Evolutionary conservation across 2,113 vertebrate genomes (phyloP).

Genomic region (Cariama cristata): DNA sequence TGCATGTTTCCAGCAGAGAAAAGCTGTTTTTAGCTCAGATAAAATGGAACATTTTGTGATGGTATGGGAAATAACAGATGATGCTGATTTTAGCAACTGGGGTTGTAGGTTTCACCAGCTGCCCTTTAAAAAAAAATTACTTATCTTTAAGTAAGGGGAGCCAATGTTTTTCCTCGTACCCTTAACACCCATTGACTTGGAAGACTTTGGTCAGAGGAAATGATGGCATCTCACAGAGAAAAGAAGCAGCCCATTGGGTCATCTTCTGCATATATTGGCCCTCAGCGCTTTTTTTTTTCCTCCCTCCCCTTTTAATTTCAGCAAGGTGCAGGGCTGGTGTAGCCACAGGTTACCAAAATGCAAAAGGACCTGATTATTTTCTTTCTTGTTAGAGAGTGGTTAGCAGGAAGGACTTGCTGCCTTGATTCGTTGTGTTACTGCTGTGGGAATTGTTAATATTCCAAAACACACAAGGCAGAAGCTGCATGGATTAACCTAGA

Average conservation of each 20-base stretch:
- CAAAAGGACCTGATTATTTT: background rate
- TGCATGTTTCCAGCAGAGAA: slow-evolving; percentile 74
- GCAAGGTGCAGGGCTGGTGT: background rate
- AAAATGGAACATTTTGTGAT: slow-evolving; percentile 61
- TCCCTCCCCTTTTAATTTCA: background rate
- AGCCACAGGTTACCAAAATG: background rate
- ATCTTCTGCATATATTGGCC: background rate
- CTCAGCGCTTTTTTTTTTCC: background rate
- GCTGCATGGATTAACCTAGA: background rate
- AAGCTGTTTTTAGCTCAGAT: slow-evolving; percentile 71
- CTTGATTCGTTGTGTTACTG: background rate
- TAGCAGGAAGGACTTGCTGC: background rate
- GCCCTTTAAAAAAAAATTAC: slow-evolving; percentile 32
- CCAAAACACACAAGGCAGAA: background rate
- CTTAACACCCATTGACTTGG: background rate
- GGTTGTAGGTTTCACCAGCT: slow-evolving; percentile 66
- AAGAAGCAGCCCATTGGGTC: background rate
- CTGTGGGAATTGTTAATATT: background rate
- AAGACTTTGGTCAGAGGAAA: background rate
- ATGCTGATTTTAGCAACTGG: slow-evolving; percentile 71
- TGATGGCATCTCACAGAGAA: background rate
- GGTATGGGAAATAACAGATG: slow-evolving; percentile 66
- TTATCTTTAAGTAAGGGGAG: slow-evolving; percentile 51
- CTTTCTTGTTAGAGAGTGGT: background rate
- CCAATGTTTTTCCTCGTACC: background rate